Percentiles rank a stretch among this genome's conserved stretches.
These are phyloP conservation scores for Onychostoma macrolepis DNA, from an alignment of 2,113 vertebrate genomes.

Conservation along the genomic window DNA sequence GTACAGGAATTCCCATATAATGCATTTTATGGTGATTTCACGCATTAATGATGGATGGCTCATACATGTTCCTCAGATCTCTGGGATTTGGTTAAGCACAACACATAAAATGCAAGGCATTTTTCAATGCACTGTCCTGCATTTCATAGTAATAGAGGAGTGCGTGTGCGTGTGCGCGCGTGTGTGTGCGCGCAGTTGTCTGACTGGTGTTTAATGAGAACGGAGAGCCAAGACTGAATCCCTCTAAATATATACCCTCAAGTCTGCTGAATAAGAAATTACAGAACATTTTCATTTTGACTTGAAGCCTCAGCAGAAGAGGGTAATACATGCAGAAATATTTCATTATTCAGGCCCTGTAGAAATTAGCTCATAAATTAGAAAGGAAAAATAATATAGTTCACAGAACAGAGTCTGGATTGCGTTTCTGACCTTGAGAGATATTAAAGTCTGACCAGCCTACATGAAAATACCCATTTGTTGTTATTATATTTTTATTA, in stretches of 20 bases:
- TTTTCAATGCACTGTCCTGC: slow-evolving; percentile 1
- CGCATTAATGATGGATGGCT: background rate
- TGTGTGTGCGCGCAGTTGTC: slow-evolving; percentile 3
- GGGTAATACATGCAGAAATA: slow-evolving; percentile 57
- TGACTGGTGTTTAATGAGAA: slow-evolving; percentile 7
- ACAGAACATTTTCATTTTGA: slow-evolving; percentile 46
- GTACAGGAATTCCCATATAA: background rate
- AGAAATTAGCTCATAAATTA: slow-evolving; percentile 64
- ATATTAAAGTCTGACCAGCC: slow-evolving; percentile 17
- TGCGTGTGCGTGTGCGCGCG: slow-evolving; percentile 10
- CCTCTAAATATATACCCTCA: slow-evolving; percentile 31
- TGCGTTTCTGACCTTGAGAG: slow-evolving; percentile 18
- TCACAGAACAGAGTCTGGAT: slow-evolving; percentile 5
- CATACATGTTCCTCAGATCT: background rate
- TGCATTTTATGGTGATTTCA: background rate
- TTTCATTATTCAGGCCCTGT: slow-evolving; percentile 64
- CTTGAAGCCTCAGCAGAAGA: slow-evolving; percentile 33
- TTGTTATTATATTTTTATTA: background rate
- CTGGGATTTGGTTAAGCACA: slow-evolving; percentile 9
- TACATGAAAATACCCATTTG: slow-evolving; percentile 8
- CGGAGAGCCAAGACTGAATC: slow-evolving; percentile 23
- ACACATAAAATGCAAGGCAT: background rate
- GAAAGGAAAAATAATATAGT: slow-evolving; percentile 48
- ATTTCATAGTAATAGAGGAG: slow-evolving; percentile 1
- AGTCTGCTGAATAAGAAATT: slow-evolving; percentile 39